A percentile compares a stretch with the other conserved stretches of the same genome.
phyloP scores from a whole-genome alignment of 2,797 vertebrate genomes.

The Microctenopoma steveboyesi region DNA sequence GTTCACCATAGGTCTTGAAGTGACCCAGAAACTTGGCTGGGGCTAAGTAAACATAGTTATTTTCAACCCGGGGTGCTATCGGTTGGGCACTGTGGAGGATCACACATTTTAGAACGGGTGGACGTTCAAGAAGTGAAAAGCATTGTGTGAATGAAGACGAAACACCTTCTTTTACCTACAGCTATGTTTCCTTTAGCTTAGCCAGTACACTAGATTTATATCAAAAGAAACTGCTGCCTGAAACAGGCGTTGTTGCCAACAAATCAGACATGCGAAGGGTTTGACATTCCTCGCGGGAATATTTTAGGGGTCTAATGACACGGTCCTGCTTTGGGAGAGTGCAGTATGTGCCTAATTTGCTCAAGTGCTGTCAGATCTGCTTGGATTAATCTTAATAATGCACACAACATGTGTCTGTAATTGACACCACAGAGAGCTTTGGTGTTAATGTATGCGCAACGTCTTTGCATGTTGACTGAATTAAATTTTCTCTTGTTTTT shows the following conservation, averaged over 20 bases:
- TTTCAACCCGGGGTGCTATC: slow-evolving; percentile 48
- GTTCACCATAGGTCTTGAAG: slow-evolving; percentile 44
- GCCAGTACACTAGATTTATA: slow-evolving; percentile 4
- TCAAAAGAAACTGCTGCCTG: slow-evolving; percentile 7
- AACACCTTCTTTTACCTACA: slow-evolving; percentile 3
- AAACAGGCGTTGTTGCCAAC: slow-evolving; percentile 11
- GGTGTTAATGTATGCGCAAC: slow-evolving; percentile 38
- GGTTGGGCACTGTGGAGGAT: slow-evolving; percentile 22
- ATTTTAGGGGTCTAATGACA: slow-evolving; percentile 22
- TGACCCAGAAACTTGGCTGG: slow-evolving; percentile 40
- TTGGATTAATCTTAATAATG: slow-evolving; percentile 46
- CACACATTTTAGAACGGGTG: slow-evolving; percentile 34
- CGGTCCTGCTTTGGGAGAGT: slow-evolving; percentile 8
- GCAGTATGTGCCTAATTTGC: slow-evolving; percentile 39
- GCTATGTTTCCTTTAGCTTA: slow-evolving; percentile 1
- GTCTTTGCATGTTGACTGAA: slow-evolving; percentile 30
- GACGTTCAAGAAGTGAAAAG: slow-evolving; percentile 16
- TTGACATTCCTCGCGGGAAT: slow-evolving; percentile 21
- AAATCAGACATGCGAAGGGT: slow-evolving; percentile 21
- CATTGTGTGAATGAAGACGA: background rate
- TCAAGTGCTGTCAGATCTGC: slow-evolving; percentile 47
- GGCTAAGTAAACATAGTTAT: slow-evolving; percentile 69
- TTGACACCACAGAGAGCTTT: slow-evolving; percentile 20
- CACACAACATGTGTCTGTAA: slow-evolving; percentile 40
- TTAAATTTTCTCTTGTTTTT: slow-evolving; percentile 45